Conservation (phyloP, 2,113 vertebrate genomes). For the Mungos mungo region DNA sequence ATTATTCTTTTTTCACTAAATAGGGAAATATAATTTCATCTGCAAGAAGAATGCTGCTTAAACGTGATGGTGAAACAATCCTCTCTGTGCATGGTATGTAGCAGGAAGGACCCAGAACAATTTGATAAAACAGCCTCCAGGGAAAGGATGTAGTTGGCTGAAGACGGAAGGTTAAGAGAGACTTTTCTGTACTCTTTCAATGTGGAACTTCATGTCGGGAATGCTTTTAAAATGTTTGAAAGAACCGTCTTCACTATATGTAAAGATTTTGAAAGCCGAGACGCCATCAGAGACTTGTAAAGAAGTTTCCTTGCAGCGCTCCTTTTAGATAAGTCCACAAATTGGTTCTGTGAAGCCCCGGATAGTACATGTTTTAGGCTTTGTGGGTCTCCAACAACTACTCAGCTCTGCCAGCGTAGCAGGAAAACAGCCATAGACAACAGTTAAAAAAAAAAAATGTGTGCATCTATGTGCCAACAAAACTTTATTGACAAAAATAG, state of each 20-base stretch:
- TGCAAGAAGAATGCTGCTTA: not conserved
- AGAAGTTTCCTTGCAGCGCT: not conserved
- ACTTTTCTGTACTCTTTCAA: not conserved
- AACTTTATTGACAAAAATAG: not conserved
- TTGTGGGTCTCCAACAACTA: not conserved
- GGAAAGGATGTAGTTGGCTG: not conserved
- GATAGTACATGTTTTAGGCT: slow-evolving; percentile 4
- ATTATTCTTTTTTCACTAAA: not conserved
- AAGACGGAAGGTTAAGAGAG: not conserved
- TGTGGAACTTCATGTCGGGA: not conserved
- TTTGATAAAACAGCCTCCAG: not conserved
- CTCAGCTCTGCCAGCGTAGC: not conserved
- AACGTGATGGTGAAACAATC: not conserved
- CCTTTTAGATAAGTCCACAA: not conserved
- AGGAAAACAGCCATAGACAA: not conserved
- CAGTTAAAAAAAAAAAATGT: not conserved
- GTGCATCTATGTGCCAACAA: not conserved
- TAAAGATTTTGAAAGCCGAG: not conserved
- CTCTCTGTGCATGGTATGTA: not conserved
- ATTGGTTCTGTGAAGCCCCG: not conserved
- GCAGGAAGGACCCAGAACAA: slow-evolving; percentile 44
- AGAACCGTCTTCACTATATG: not conserved
- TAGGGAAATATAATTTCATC: slow-evolving; percentile 8
- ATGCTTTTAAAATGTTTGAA: slow-evolving; percentile 10
- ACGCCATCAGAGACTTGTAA: not conserved